These are phyloP conservation scores for Marmota flaviventris DNA, from an alignment of 2,113 vertebrate genomes.

Conservation along the genomic window DNA sequence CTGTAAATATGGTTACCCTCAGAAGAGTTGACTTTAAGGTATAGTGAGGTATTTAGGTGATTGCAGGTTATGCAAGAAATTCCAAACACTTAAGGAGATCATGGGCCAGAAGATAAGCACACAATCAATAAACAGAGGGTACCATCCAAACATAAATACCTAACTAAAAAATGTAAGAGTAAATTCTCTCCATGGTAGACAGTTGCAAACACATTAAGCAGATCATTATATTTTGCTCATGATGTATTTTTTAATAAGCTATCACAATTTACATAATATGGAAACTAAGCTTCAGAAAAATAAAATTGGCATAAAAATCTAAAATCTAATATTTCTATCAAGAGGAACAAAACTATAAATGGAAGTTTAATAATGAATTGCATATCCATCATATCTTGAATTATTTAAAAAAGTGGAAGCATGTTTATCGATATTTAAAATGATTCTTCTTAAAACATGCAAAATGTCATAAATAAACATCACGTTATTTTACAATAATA, in stretches of 20 bases:
- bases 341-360: not conserved
- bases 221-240: accelerated
- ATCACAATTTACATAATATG: not conserved
- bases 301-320: not conserved
- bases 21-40: not conserved
- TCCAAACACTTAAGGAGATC: not conserved
- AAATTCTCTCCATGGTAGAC: accelerated
- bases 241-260: not conserved
- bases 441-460: not conserved
- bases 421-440: not conserved
- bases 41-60: not conserved
- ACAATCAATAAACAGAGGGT: not conserved
- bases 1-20: too few species aligned
- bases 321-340: not conserved
- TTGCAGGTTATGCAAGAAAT: not conserved
- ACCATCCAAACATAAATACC: not conserved
- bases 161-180: not conserved
- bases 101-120: not conserved
- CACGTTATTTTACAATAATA: constrained; percentile 15
- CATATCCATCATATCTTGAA: not conserved
- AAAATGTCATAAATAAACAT: constrained; percentile 22
- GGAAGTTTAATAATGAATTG: not conserved
- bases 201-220: not conserved
- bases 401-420: constrained; percentile 21
- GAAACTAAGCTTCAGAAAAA: not conserved